These are phyloP conservation scores for Machaerirhynchus nigripectus DNA, from an alignment of 2,113 vertebrate species.

Conservation along the genomic window DNA sequence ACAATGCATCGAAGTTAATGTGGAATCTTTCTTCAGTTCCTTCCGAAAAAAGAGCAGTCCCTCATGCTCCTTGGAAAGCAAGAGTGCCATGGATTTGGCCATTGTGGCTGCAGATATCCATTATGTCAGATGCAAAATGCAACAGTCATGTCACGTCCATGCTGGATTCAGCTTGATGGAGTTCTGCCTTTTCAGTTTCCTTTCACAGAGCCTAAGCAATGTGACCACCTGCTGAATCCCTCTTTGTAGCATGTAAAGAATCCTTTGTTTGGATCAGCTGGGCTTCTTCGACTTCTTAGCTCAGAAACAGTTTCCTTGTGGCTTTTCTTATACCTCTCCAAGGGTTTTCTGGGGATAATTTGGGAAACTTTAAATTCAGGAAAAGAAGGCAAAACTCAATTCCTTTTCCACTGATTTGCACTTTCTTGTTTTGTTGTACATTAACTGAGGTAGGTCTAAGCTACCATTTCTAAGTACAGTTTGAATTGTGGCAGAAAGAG, in stretches of 20 bases:
- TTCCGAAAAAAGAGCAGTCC: not conserved
- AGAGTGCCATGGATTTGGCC: not conserved
- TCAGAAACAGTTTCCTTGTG: not conserved
- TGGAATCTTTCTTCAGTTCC: not conserved
- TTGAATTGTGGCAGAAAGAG: not conserved
- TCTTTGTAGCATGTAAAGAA: conserved; percentile 2
- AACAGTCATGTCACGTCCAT: not conserved
- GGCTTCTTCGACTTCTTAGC: not conserved
- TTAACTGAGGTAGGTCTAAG: not conserved
- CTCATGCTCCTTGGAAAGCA: conserved; percentile 6
- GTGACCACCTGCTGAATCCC: conserved; percentile 28
- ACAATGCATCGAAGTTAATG: not conserved
- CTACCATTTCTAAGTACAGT: not conserved
- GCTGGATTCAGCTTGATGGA: not conserved
- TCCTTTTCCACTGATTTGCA: not conserved
- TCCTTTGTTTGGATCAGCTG: conserved; percentile 15
- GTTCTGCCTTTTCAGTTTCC: conserved; percentile 17
- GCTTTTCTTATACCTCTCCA: not conserved
- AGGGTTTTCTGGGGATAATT: not conserved
- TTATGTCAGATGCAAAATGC: conserved; percentile 1
- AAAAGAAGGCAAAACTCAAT: not conserved
- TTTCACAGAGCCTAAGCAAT: conserved; percentile 8
- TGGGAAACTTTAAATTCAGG: not conserved
- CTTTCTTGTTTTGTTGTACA: not conserved
- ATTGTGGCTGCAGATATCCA: not conserved